Evolutionary conservation across 2,113 vertebrate species (phyloP).

Genomic region (Gnathonemus longibarbis): DNA sequence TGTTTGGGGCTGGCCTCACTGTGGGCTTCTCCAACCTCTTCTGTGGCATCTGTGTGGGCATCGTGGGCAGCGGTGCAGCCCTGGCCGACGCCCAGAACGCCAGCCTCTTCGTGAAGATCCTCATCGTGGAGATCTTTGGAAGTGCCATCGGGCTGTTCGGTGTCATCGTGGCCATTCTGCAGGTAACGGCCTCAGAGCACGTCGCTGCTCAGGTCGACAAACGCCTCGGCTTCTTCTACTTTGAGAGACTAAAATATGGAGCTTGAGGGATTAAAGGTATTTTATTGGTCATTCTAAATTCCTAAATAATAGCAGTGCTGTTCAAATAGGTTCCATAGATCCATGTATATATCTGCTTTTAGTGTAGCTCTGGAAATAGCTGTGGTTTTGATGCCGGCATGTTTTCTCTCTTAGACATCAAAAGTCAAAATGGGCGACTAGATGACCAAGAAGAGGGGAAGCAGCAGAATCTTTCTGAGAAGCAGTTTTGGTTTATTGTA

Average conservation of each 20-base stretch:
- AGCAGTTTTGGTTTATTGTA: conserved; percentile 39
- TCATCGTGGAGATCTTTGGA: conserved; percentile 98
- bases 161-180: conserved; percentile 95
- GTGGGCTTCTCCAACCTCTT: conserved; percentile 98
- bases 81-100: conserved; percentile 92
- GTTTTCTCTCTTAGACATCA: conserved; percentile 73
- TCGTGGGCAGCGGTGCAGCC: conserved; percentile 94
- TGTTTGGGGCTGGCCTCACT: conserved; percentile 96
- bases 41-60: conserved; percentile 95
- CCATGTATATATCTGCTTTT: not conserved
- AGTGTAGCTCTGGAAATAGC: not conserved
- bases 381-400: not conserved
- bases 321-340: not conserved
- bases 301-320: not conserved
- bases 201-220: not conserved
- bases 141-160: conserved; percentile 96
- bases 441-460: conserved; percentile 34
- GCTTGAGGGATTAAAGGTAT: not conserved
- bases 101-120: conserved; percentile 96
- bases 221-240: not conserved
- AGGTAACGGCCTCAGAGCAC: conserved; percentile 62
- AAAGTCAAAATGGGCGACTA: conserved; percentile 99
- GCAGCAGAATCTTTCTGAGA: conserved; percentile 41
- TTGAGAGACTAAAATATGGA: not conserved
- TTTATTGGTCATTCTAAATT: not conserved